Percentiles rank a stretch among this genome's conserved stretches.
These are phyloP conservation scores for Periplaneta americana DNA, from an alignment of 1,140 invertebrate genomes.

Conservation along the genomic window DNA sequence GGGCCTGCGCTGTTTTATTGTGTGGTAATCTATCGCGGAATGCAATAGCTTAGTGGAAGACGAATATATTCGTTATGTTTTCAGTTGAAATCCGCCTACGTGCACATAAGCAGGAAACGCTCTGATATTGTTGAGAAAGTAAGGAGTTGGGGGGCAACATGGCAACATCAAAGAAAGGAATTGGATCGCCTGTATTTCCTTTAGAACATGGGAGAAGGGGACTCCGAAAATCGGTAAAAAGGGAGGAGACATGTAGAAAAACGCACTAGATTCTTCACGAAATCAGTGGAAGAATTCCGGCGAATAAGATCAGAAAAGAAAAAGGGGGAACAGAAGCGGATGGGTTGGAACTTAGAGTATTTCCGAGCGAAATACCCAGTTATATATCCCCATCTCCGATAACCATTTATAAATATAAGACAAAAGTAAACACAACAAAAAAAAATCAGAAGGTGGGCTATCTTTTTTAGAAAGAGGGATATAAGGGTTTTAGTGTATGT, in stretches of 20 bases:
- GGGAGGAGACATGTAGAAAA: neutral
- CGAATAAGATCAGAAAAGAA: neutral
- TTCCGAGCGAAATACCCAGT: neutral
- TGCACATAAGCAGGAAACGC: neutral
- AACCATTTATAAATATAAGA: neutral
- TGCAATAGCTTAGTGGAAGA: neutral
- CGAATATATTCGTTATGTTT: neutral
- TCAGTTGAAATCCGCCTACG: too few species aligned
- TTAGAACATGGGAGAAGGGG: neutral
- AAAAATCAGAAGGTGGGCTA: neutral
- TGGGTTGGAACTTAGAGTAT: neutral
- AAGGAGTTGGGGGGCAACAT: neutral
- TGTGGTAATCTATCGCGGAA: neutral
- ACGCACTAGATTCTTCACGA: neutral
- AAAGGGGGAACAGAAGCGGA: too few species aligned
- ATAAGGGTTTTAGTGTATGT: neutral
- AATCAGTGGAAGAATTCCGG: neutral
- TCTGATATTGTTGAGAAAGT: neutral
- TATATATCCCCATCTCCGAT: neutral
- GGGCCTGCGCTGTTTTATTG: too few species aligned
- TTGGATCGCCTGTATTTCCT: neutral
- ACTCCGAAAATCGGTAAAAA: neutral
- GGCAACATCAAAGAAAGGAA: neutral
- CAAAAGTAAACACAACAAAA: neutral
- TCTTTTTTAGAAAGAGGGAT: neutral